These are phyloP conservation scores for Monopterus albus DNA, from an alignment of 2,113 vertebrate species.

Conservation along the genomic window DNA sequence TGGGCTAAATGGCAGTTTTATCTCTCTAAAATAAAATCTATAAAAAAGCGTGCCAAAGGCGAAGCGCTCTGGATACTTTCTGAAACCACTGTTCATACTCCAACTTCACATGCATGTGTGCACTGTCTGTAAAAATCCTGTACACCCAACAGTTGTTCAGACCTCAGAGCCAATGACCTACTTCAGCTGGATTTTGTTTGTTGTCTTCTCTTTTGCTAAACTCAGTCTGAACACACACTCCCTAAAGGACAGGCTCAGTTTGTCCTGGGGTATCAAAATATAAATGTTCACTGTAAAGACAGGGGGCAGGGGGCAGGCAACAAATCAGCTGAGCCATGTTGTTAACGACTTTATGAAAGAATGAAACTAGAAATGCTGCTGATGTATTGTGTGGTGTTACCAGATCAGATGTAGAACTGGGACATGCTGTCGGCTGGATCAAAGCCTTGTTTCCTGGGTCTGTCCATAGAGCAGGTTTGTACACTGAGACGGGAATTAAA, in stretches of 20 bases:
- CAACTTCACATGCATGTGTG: neutral
- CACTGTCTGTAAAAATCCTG: neutral
- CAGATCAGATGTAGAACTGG: conserved; percentile 14
- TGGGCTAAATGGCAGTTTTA: too few species aligned
- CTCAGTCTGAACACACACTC: conserved; percentile 55
- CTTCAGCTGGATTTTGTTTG: conserved; percentile 61
- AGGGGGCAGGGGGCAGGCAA: too few species aligned
- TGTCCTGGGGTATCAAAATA: conserved; percentile 28
- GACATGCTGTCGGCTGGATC: conserved; percentile 48
- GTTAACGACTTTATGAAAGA: too few species aligned
- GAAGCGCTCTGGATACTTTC: too few species aligned
- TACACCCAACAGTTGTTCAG: conserved; percentile 15
- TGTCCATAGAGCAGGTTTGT: conserved; percentile 34
- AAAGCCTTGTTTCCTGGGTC: conserved; percentile 50
- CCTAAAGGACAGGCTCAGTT: conserved; percentile 46
- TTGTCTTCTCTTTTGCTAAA: conserved; percentile 50
- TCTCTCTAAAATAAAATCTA: too few species aligned
- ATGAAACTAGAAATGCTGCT: too few species aligned
- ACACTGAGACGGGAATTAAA: conserved; percentile 25
- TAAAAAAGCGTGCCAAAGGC: too few species aligned
- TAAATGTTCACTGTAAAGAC: too few species aligned
- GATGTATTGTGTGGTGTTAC: conserved; percentile 26
- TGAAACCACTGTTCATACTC: neutral
- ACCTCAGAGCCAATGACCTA: conserved; percentile 72
- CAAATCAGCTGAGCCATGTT: too few species aligned